Evolutionary conservation across 2,797 vertebrate species (phyloP).

Genomic region (Holocentrus rufus): DNA sequence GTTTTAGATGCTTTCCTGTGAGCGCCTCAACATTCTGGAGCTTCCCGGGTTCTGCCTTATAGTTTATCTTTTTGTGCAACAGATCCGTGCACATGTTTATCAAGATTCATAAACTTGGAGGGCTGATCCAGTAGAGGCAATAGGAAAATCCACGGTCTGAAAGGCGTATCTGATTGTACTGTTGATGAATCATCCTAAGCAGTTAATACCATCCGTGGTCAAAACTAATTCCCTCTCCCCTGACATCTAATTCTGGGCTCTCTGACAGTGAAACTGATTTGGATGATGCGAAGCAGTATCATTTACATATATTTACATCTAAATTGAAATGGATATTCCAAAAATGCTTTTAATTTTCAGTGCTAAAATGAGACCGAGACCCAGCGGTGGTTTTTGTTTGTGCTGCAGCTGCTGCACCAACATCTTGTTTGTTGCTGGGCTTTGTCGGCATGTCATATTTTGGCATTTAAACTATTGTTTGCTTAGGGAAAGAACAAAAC

Average conservation of each 20-base stretch:
- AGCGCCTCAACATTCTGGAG: background rate
- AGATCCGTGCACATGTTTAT: background rate
- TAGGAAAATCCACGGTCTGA: slow-evolving; percentile 15
- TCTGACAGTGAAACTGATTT: slow-evolving; percentile 46
- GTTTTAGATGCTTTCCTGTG: too few species aligned
- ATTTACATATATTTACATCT: slow-evolving; percentile 74
- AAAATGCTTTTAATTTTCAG: slow-evolving; percentile 41
- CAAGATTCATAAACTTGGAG: background rate
- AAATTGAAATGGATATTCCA: slow-evolving; percentile 62
- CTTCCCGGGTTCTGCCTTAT: background rate
- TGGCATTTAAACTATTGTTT: slow-evolving; percentile 23
- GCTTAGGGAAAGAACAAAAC: background rate
- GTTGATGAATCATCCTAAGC: slow-evolving; percentile 25
- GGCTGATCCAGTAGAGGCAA: slow-evolving; percentile 2
- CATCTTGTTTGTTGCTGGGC: slow-evolving; percentile 24
- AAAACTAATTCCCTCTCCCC: slow-evolving; percentile 49
- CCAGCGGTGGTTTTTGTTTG: background rate
- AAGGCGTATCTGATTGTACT: slow-evolving; percentile 13
- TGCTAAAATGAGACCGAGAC: slow-evolving; percentile 38
- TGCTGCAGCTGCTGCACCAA: slow-evolving; percentile 5
- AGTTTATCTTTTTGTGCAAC: background rate
- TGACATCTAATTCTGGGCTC: slow-evolving; percentile 56
- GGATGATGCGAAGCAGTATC: slow-evolving; percentile 29
- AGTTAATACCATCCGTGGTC: slow-evolving; percentile 33
- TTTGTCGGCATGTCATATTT: slow-evolving; percentile 23